Evolutionary conservation across 2,797 vertebrate genomes (phyloP), one percentile per base, ranked within the genome.

Genomic region (Salarias fasciatus): DNA sequence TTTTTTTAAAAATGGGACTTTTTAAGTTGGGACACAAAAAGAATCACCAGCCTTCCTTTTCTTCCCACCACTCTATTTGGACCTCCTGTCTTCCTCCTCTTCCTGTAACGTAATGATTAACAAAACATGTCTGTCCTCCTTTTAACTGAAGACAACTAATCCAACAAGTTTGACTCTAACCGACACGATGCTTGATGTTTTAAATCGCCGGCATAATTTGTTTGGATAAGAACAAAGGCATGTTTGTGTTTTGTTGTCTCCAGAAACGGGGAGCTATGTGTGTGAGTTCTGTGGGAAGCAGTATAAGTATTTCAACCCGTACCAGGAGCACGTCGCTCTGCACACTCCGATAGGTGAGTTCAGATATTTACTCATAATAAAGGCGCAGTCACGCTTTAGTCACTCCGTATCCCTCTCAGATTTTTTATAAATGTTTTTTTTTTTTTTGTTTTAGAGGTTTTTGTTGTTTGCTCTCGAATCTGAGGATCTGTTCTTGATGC

Each of bases 241-340:
- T 68, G 18, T 47, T 59, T 72, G 24, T 80, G 9, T 72, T 71
- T 75, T 64, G 2, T 77, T 38, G 4, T 56, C 56, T 92, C 15
- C 61, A 99, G 98, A 98, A 94, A 98, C 97, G 0, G 98, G 98
- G 76, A 98, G 96, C 87, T 99, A 99, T 61, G 94, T 96, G 13
- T 99, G 98, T 60, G 98, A 99, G 83, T 98, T 95, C 89, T 99
- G 98, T 35, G 98, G 98, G 72, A 99, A 99, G 84, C 97, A 99
- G 91, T 99, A 99, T 90, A 99, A 99, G 84, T 99, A 99, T 85
- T 99, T 99, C 89, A 99, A 98, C 47, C 98, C 98, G 0, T 99
- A 99, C 92, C 98, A 99, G 86, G 98, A 99, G 75, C 98, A 99
- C 0, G 97, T 99, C 75, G 98, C 97, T 5, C 94, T 99, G 74